phyloP scores from a whole-genome alignment of 1,140 invertebrate genomes.

The Drosophila nigrodunni region DNA sequence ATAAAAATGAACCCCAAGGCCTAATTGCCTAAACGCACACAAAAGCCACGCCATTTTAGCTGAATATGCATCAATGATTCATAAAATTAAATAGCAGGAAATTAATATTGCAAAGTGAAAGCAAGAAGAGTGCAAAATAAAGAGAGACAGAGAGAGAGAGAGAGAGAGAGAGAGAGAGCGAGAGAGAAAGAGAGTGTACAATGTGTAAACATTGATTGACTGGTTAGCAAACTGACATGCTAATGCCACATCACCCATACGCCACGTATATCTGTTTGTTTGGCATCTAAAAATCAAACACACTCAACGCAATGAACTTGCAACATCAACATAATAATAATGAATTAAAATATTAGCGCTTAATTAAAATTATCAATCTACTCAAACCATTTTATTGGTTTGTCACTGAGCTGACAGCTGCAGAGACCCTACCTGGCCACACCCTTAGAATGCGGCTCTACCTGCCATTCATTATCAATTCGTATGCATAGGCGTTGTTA shows the following conservation, averaged over 20 bases:
- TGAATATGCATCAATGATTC: slow-evolving; percentile 74
- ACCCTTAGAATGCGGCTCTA: too few relatives aligned
- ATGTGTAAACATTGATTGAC: slow-evolving; percentile 50
- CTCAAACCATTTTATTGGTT: slow-evolving; percentile 44
- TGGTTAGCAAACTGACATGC: slow-evolving; percentile 19
- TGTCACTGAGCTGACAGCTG: slow-evolving; percentile 38
- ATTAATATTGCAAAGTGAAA: slow-evolving; percentile 33
- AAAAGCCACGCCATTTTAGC: slow-evolving; percentile 33
- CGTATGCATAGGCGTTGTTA: background rate
- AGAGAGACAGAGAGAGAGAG: background rate
- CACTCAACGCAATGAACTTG: slow-evolving; percentile 28
- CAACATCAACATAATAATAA: slow-evolving; percentile 65
- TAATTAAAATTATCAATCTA: slow-evolving; percentile 79
- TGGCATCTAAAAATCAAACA: slow-evolving; percentile 35
- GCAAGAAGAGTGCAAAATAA: background rate
- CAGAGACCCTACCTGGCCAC: background rate
- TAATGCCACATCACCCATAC: slow-evolving; percentile 66
- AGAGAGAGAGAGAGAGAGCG: too few relatives aligned
- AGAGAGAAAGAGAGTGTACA: background rate
- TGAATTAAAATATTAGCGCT: slow-evolving; percentile 84
- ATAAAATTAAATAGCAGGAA: slow-evolving; percentile 78
- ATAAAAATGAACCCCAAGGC: slow-evolving; percentile 56
- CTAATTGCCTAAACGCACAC: slow-evolving; percentile 56
- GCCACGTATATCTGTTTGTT: slow-evolving; percentile 29
- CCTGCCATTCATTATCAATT: too few relatives aligned